phyloP scores from a whole-genome alignment of 2,113 vertebrate genomes.

The Zosterops lateralis region DNA sequence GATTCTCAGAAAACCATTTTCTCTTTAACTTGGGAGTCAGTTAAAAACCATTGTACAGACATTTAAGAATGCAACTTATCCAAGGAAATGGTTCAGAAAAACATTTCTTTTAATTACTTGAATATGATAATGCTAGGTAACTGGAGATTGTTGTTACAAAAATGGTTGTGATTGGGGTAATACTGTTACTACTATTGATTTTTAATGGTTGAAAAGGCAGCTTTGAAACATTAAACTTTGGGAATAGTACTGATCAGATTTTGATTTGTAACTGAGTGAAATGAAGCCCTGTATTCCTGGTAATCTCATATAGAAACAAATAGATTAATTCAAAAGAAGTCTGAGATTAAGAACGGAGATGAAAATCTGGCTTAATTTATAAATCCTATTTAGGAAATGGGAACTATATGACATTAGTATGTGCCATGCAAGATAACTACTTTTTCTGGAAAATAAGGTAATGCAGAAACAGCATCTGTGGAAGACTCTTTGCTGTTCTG shows the following conservation, averaged over 20 bases:
- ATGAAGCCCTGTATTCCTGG: not conserved
- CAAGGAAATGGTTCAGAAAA: not conserved
- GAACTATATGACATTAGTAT: not conserved
- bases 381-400: not conserved
- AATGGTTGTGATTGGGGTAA: not conserved
- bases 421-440: too few relatives aligned
- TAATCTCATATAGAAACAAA: not conserved
- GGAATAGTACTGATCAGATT: not conserved
- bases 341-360: not conserved
- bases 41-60: not conserved
- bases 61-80: not conserved
- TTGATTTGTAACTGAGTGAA: not conserved
- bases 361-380: not conserved
- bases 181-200: not conserved
- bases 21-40: not conserved
- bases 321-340: not conserved
- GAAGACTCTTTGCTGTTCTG: not conserved
- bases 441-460: not conserved
- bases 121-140: not conserved
- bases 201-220: not conserved
- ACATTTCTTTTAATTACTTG: not conserved
- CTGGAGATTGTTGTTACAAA: not conserved
- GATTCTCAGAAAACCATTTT: not conserved
- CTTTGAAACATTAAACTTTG: not conserved
- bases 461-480: not conserved